Percentiles rank a stretch among this genome's conserved stretches.
These are phyloP conservation scores for Amblyraja radiata DNA, from an alignment of 2,797 vertebrate species.

Conservation along the genomic window DNA sequence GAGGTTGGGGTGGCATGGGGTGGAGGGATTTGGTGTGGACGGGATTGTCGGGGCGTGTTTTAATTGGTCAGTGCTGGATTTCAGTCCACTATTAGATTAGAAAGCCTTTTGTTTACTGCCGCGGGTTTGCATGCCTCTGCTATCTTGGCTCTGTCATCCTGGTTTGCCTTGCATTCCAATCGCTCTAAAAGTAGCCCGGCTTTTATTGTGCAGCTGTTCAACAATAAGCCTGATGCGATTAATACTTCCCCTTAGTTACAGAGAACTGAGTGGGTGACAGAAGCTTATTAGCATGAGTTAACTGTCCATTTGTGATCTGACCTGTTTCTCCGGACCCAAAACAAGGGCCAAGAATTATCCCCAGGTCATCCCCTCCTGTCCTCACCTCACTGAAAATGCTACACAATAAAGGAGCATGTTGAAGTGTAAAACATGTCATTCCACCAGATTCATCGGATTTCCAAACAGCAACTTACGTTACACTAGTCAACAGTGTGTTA, in stretches of 20 bases:
- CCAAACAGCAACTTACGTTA: neutral
- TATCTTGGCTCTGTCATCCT: constrained; percentile 42
- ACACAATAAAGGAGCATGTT: neutral
- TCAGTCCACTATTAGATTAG: constrained; percentile 47
- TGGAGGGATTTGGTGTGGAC: neutral
- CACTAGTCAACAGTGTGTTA: neutral
- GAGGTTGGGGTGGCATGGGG: neutral
- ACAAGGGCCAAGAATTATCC: neutral
- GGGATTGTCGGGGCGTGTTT: neutral
- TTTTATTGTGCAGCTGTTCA: constrained; percentile 59
- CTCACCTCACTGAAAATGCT: neutral
- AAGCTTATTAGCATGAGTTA: too few species aligned
- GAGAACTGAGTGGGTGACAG: neutral
- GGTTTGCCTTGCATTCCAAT: constrained; percentile 39
- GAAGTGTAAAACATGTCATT: neutral
- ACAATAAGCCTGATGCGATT: constrained; percentile 17
- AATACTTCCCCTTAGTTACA: neutral
- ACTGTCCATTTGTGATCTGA: neutral
- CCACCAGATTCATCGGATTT: neutral
- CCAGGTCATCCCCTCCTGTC: neutral
- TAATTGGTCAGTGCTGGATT: constrained; percentile 37
- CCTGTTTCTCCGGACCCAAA: neutral
- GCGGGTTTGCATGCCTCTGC: constrained; percentile 48
- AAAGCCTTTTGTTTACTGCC: constrained; percentile 48
- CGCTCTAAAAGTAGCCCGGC: constrained; percentile 52